Conservation (phyloP, 2,888 invertebrate species). For the Epirrita christyi region DNA sequence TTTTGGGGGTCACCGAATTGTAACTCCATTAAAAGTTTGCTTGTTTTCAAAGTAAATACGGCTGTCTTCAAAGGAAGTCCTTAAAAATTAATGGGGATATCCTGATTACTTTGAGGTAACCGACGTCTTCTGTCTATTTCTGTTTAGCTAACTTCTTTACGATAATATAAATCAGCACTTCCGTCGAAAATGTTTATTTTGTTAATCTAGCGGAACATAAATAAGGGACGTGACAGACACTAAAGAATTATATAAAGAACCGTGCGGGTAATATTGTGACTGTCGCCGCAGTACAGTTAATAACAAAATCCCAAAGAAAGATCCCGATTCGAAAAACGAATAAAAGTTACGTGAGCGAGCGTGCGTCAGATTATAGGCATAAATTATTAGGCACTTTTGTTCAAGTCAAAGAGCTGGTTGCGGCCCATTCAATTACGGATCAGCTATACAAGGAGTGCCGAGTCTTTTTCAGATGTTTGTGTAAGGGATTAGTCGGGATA, state of each 20-base stretch:
- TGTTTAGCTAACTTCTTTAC: conserved; percentile 53
- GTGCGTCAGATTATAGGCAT: conserved; percentile 82
- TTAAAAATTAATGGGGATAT: conserved; percentile 82
- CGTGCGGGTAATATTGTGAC: conserved; percentile 75
- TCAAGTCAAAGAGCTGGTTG: conserved; percentile 75
- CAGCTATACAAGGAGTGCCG: conserved; percentile 79
- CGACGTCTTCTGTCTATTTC: conserved; percentile 63
- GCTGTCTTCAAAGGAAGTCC: conserved; percentile 77
- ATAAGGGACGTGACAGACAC: conserved; percentile 62
- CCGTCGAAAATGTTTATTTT: conserved; percentile 47
- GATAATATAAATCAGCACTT: conserved; percentile 36
- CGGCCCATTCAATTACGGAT: conserved; percentile 79
- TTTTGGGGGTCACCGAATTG: conserved; percentile 73
- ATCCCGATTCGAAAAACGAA: conserved; percentile 70
- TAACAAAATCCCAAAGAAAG: conserved; percentile 73
- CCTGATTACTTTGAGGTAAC: conserved; percentile 71
- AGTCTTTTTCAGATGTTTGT: conserved; percentile 83
- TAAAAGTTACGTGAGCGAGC: conserved; percentile 63
- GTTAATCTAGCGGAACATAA: conserved; percentile 59
- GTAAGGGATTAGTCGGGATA: conserved; percentile 82
- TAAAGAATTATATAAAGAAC: conserved; percentile 67
- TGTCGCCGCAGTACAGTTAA: conserved; percentile 71
- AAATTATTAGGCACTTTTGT: conserved; percentile 84
- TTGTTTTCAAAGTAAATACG: conserved; percentile 76
- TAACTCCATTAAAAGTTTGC: conserved; percentile 82